Percentiles rank a stretch among this genome's conserved stretches.
phyloP scores from a whole-genome alignment of 2,888 invertebrate species.

The Diaprepes abbreviatus region DNA sequence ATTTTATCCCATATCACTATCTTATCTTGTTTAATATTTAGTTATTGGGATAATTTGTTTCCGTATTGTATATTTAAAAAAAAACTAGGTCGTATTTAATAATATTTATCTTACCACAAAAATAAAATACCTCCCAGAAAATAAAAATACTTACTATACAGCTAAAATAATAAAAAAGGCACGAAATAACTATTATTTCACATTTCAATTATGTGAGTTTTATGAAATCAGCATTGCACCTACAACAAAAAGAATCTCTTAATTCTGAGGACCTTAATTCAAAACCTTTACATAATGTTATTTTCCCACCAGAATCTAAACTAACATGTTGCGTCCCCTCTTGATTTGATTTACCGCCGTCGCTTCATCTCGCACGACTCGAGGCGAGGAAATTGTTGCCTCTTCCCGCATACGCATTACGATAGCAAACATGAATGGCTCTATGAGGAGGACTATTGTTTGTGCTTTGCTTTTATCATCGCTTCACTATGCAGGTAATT shows the following conservation, averaged over 20 bases:
- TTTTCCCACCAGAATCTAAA: constrained; percentile 18
- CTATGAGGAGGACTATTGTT: constrained; percentile 9
- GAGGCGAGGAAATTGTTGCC: background rate
- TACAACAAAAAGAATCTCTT: background rate
- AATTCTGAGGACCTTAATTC: background rate
- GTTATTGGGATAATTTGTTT: no score
- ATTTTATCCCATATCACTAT: no score
- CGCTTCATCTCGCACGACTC: constrained; percentile 7
- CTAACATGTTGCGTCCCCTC: constrained; percentile 34
- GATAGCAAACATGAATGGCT: constrained; percentile 1
- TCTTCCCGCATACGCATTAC: background rate
- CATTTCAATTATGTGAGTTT: no score
- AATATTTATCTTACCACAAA: no score
- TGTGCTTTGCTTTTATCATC: constrained; percentile 3
- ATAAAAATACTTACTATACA: no score
- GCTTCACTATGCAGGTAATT: constrained; percentile 15
- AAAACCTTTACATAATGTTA: background rate
- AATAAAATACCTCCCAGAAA: no score
- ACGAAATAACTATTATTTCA: no score
- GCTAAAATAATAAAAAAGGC: no score
- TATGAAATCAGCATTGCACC: constrained; percentile 7
- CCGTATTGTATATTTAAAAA: no score
- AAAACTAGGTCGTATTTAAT: no score
- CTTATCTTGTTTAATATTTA: no score
- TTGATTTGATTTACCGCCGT: constrained; percentile 23